Conservation (phyloP, 2,797 vertebrate species). For the Epinephelus coioides region DNA sequence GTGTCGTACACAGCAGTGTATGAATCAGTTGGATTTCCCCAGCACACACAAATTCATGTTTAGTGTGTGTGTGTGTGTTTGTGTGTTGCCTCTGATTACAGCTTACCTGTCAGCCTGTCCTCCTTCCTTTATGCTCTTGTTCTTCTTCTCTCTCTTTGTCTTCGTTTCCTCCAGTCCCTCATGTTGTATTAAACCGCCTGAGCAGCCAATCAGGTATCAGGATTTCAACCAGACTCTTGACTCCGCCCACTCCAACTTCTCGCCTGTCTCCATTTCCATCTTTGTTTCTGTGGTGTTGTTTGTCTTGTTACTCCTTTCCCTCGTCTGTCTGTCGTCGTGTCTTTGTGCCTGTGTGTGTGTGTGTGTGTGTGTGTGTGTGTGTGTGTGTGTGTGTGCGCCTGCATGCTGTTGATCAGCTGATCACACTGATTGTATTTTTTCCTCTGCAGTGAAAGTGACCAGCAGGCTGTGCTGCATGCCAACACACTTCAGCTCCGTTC, state of each 20-base stretch:
- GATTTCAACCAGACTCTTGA: constrained; percentile 63
- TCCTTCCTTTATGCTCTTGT: constrained; percentile 14
- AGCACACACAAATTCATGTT: no score
- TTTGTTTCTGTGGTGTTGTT: constrained; percentile 16
- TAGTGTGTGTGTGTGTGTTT: constrained; percentile 21
- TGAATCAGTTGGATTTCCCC: no score
- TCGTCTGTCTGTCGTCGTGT: constrained; percentile 28
- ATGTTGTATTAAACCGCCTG: constrained; percentile 89
- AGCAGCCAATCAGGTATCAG: constrained; percentile 94
- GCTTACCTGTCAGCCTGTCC: constrained; percentile 33
- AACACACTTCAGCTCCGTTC: constrained; percentile 34
- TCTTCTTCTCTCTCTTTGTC: constrained; percentile 32
- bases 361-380: no score
- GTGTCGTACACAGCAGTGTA: background rate
- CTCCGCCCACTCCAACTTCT: constrained; percentile 10
- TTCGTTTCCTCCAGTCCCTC: constrained; percentile 72
- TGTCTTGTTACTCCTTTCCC: constrained; percentile 15
- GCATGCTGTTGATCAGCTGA: constrained; percentile 66
- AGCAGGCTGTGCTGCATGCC: constrained; percentile 52
- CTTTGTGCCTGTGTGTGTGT: no score
- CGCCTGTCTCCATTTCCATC: constrained; percentile 22
- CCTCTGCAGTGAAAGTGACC: constrained; percentile 36
- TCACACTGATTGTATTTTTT: constrained; percentile 50
- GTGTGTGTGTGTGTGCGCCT: constrained; percentile 43
- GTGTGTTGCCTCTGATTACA: constrained; percentile 5